Percentiles rank a stretch among this genome's conserved stretches.
Evolutionary conservation across 2,888 invertebrate genomes (phyloP).

Genomic region (Drosophila rellima): DNA sequence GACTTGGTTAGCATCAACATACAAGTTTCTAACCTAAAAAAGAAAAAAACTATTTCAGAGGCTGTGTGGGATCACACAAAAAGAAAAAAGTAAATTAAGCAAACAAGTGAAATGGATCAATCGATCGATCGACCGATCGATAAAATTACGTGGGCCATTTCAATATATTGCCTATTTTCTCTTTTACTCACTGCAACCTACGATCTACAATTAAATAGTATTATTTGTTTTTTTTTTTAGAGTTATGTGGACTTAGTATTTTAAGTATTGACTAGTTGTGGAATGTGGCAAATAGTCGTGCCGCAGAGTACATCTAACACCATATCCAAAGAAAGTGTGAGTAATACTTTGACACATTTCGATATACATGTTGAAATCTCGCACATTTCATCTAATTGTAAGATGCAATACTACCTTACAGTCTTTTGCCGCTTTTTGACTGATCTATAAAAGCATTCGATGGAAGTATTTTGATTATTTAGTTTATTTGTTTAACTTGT

Average conservation of each 20-base stretch:
- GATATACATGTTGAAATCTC: slow-evolving; percentile 39
- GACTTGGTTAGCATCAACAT: slow-evolving; percentile 3
- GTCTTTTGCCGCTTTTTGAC: not conserved
- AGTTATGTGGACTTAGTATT: slow-evolving; percentile 5
- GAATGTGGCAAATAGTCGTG: slow-evolving; percentile 12
- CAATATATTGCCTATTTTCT: slow-evolving; percentile 29
- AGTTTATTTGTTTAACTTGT: not conserved
- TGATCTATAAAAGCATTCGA: not conserved
- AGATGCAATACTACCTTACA: not conserved
- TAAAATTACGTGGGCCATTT: slow-evolving; percentile 36
- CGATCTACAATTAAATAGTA: slow-evolving; percentile 18
- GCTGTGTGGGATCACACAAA: not conserved
- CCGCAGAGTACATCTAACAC: not conserved
- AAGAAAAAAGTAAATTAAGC: slow-evolving; percentile 1
- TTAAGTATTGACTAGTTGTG: slow-evolving; percentile 16
- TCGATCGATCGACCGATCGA: slow-evolving; percentile 18
- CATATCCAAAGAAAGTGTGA: not conserved
- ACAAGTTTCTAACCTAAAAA: not conserved
- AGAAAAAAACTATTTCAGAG: not conserved
- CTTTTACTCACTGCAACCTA: slow-evolving; percentile 1
- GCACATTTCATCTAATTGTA: slow-evolving; percentile 36
- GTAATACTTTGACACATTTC: slow-evolving; percentile 3
- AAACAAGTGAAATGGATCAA: not conserved
- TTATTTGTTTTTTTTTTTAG: slow-evolving; percentile 15
- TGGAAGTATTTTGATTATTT: not conserved